Base-by-base conservation (phyloP, 2,113 vertebrate species). In the Gorsachius goisagi region DNA sequence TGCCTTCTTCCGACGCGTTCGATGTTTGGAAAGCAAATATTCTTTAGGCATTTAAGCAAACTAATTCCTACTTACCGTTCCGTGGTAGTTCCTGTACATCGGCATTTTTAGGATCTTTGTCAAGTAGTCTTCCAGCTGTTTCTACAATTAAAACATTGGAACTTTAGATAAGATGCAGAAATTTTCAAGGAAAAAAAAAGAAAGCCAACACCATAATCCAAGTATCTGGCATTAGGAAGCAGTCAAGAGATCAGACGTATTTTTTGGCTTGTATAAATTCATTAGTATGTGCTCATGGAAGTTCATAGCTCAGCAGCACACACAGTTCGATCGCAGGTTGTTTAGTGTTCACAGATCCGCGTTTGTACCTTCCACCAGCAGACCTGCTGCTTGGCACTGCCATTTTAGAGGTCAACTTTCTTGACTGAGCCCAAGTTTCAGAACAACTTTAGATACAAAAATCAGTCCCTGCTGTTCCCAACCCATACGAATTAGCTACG, bases 121-220 rank as follows among this genome's bases (percentile, higher is more conserved):
- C 97, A 99, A 94, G 96, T 99, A 99, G 96, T 99, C 99, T 90
- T 99, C 99, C 72, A 99, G 97, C 95, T 99, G 99, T 97, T 98
- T 99, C 99, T 99, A 89, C 88, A 98, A 98, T 69, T 55, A 62
- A 97, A 97, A 97, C 47, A 89, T 78, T 66, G 86, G 88, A 82
- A 71, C 23, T 71, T 90, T 6, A 78, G 53, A 45, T 18, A 92
- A 68, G 26, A 44, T 50, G n/a, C 14, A 73, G 68, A 19, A 84
- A 81, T 94, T 69, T 56, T 59, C 56, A 18, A 55, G 41, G 18
- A 60, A 82, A 90, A 82, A 90, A 90, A 78, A 90, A 24, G 23
- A 90, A 78, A 92, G 22, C 39, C 5, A 33, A 21, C 18, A 41
- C 32, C 32, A 45, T 64, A 91, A 85, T 35, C 19, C 37, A 86